phyloP scores from a whole-genome alignment of 2,113 vertebrate genomes.

The Silurus asotus region DNA sequence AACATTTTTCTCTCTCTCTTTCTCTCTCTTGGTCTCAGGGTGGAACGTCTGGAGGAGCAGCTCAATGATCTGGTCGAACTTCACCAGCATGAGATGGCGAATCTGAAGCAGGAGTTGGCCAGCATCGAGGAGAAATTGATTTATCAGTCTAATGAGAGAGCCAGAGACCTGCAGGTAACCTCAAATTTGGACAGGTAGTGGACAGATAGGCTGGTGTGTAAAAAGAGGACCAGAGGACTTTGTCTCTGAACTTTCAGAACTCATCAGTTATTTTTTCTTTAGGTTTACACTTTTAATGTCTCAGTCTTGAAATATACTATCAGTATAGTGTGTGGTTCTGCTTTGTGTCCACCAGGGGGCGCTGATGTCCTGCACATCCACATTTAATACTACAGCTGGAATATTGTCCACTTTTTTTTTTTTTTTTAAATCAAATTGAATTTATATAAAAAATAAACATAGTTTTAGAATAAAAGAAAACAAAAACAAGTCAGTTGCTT shows the following conservation, averaged over 20 bases:
- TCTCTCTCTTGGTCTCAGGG: slow-evolving; percentile 55
- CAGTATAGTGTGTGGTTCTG: not conserved
- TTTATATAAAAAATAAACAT: not conserved
- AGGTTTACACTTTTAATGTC: not conserved
- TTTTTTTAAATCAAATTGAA: not conserved
- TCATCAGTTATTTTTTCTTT: not conserved
- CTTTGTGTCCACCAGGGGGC: not conserved
- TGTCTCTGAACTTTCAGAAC: not conserved
- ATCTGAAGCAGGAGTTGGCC: slow-evolving; percentile 46
- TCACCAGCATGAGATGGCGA: slow-evolving; percentile 42
- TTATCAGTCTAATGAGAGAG: slow-evolving; percentile 46
- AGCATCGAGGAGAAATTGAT: slow-evolving; percentile 49
- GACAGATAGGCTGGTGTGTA: not conserved
- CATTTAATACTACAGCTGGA: not conserved
- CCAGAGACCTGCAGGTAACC: slow-evolving; percentile 47
- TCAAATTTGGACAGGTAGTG: not conserved
- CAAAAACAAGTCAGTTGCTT: not conserved
- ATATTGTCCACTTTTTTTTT: not conserved
- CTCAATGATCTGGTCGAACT: slow-evolving; percentile 41
- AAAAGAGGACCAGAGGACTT: not conserved
- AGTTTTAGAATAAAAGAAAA: not conserved
- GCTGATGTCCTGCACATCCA: not conserved
- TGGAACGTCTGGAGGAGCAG: slow-evolving; percentile 77
- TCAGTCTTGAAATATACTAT: not conserved
- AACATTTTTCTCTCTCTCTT: not conserved